Percentiles rank a stretch among this genome's conserved stretches.
These are phyloP conservation scores for Cladopsammia gracilis DNA, from an alignment of 64 coral and sea anemone genomes.

Conservation along the genomic window DNA sequence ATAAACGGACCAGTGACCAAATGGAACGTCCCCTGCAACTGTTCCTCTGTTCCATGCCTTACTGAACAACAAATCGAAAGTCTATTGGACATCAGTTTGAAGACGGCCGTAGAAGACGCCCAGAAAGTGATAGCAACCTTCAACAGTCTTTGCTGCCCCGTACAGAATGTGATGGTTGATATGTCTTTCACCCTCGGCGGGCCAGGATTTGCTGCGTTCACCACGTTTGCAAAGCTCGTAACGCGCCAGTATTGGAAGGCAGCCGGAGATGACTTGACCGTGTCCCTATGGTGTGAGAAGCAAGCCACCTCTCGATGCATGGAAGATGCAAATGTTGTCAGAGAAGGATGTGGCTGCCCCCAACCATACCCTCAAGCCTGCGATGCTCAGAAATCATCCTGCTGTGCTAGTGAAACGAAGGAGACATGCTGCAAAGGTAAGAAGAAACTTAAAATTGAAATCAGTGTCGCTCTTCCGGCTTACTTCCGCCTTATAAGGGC, in stretches of 20 bases:
- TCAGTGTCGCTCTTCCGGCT: not conserved
- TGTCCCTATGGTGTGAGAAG: constrained; percentile 74
- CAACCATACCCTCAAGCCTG: constrained; percentile 66
- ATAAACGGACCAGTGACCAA: constrained; percentile 70
- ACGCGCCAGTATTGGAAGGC: constrained; percentile 72
- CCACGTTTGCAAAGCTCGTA: constrained; percentile 67
- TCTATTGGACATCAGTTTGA: constrained; percentile 70
- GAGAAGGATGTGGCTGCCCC: constrained; percentile 80
- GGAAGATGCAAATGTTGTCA: constrained; percentile 68
- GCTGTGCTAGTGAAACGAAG: constrained; percentile 47
- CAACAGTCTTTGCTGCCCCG: constrained; percentile 70
- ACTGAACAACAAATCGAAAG: constrained; percentile 61
- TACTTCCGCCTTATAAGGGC: not conserved
- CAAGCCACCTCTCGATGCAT: constrained; percentile 61
- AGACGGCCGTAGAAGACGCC: constrained; percentile 67
- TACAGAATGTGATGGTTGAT: constrained; percentile 92
- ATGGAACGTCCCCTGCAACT: constrained; percentile 58
- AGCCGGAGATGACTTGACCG: constrained; percentile 80
- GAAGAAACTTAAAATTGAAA: not conserved
- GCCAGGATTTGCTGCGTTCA: constrained; percentile 54
- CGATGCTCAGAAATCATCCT: constrained; percentile 33
- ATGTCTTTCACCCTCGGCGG: constrained; percentile 86
- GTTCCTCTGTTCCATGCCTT: constrained; percentile 74
- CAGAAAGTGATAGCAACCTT: constrained; percentile 71
- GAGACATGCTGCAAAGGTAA: constrained; percentile 91